These are phyloP conservation scores for Matsumurasca onukii DNA, from an alignment of 1,140 invertebrate genomes.

Conservation along the genomic window DNA sequence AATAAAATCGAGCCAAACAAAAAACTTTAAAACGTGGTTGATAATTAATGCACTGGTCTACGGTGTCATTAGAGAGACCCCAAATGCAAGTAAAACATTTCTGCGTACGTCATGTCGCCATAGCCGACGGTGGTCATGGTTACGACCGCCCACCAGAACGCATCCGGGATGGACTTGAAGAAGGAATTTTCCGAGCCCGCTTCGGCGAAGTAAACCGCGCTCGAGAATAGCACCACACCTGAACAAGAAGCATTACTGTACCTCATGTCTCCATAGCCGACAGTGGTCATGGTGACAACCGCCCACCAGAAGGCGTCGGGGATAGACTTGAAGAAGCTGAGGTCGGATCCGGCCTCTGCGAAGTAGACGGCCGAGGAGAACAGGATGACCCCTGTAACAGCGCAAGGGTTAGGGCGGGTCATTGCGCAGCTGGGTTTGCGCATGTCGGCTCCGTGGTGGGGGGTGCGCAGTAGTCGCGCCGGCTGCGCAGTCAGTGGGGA, in stretches of 20 bases:
- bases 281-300: constrained; percentile 98
- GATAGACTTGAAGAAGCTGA: constrained; percentile 99
- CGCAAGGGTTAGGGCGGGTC: neutral
- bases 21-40: constrained; percentile 10
- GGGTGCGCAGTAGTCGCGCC: no score
- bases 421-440: no score
- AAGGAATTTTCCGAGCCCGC: constrained; percentile 93
- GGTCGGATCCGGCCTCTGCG: constrained; percentile 95
- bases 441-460: no score
- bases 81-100: constrained; percentile 54
- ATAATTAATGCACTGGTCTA: constrained; percentile 14
- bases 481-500: no score
- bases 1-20: constrained; percentile 18
- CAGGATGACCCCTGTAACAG: constrained; percentile 93
- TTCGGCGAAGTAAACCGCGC: constrained; percentile 98
- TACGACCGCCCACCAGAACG: constrained; percentile 95
- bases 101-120: constrained; percentile 98
- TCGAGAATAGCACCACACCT: constrained; percentile 98
- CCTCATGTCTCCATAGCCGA: constrained; percentile 98
- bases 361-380: constrained; percentile 99
- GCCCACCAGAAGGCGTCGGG: constrained; percentile 99
- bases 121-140: constrained; percentile 98
- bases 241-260: constrained; percentile 57
- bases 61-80: neutral
- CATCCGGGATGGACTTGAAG: constrained; percentile 97